Conservation (phyloP, 1,140 invertebrate genomes). For the Magallana gigas region DNA sequence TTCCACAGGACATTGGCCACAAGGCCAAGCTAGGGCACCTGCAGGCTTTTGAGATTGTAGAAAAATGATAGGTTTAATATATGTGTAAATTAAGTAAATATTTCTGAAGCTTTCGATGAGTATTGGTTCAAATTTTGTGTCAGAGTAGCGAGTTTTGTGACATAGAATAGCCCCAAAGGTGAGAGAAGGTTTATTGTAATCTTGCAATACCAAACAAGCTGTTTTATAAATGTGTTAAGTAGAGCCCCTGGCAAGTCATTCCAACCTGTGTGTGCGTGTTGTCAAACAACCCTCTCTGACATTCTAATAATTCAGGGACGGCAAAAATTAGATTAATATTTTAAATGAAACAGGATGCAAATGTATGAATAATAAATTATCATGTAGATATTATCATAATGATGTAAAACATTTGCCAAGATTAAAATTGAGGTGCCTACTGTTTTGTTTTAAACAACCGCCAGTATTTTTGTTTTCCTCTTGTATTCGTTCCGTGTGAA, state of each 20-base stretch:
- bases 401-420: too few species aligned
- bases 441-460: too few species aligned
- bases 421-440: too few species aligned
- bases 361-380: too few species aligned
- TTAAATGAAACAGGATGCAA: too few species aligned
- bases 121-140: neutral
- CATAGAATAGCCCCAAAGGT: constrained; percentile 2
- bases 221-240: constrained; percentile 21
- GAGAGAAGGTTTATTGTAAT: neutral
- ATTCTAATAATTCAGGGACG: neutral
- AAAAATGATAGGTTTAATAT: constrained; percentile 16
- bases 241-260: neutral
- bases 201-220: neutral
- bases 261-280: constrained; percentile 2
- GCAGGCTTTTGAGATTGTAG: neutral
- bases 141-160: neutral
- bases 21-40: neutral
- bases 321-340: too few species aligned
- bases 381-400: too few species aligned
- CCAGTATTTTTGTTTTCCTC: too few species aligned
- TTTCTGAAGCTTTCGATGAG: neutral
- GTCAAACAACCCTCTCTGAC: neutral
- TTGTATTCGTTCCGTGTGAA: too few species aligned
- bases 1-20: neutral
- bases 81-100: neutral